These are phyloP conservation scores for Chymomyza fuscimana DNA, from an alignment of 2,888 invertebrate species.

Conservation along the genomic window DNA sequence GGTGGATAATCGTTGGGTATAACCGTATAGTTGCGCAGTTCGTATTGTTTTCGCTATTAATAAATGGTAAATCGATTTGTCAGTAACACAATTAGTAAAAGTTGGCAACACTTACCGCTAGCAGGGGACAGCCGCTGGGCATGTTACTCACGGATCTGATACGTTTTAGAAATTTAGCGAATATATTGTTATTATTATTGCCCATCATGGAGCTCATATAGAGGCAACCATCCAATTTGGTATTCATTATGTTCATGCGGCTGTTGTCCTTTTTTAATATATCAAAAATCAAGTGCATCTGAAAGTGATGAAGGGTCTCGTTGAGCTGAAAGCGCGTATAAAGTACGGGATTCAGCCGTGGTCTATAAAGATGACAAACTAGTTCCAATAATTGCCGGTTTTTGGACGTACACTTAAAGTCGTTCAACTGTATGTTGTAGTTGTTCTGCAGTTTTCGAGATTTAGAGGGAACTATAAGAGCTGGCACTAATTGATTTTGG, in stretches of 20 bases:
- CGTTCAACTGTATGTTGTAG: conserved; percentile 24
- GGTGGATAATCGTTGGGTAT: conserved; percentile 37
- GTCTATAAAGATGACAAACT: conserved; percentile 17
- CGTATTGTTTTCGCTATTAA: conserved; percentile 34
- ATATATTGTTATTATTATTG: conserved; percentile 12
- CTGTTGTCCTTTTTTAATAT: conserved; percentile 46
- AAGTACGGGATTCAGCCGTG: not conserved
- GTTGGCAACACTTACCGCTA: conserved; percentile 37
- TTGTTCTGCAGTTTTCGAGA: conserved; percentile 16
- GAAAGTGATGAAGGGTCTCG: conserved; percentile 16
- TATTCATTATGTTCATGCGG: conserved; percentile 31
- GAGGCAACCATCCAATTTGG: conserved; percentile 50
- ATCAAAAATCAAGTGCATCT: conserved; percentile 26
- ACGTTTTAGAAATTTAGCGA: conserved; percentile 29
- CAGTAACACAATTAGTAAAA: conserved; percentile 3
- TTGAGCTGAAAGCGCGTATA: conserved; percentile 20
- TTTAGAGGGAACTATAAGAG: not conserved
- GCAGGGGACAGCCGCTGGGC: conserved; percentile 44
- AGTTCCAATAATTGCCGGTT: not conserved
- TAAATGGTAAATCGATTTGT: not conserved
- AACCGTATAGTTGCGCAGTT: conserved; percentile 44
- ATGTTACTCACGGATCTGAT: conserved; percentile 42
- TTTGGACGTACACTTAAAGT: conserved; percentile 24
- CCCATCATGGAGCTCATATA: conserved; percentile 26
- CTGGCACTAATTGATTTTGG: not conserved